A percentile compares a stretch with the other conserved stretches of the same genome.
Conservation (phyloP, 2,797 vertebrate genomes). For the Hemibagrus guttatus region DNA sequence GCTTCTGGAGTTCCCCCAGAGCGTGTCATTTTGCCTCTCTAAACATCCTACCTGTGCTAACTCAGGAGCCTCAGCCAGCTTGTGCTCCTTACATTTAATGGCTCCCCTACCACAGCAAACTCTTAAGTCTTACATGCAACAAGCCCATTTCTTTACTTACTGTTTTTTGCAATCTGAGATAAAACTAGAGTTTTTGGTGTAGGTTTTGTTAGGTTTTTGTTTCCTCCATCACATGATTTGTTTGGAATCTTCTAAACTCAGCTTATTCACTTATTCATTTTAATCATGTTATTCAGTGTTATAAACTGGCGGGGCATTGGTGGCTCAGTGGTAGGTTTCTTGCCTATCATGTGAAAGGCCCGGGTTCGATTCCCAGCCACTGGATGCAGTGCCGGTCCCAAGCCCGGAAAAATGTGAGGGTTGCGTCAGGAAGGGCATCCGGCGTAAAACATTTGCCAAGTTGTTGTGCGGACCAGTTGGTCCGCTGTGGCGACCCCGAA, state of each 20-base stretch:
- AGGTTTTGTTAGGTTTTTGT: background rate
- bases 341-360: no score
- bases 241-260: background rate
- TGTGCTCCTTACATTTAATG: constrained; percentile 42
- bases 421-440: no score
- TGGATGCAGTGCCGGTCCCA: no score
- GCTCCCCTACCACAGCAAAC: constrained; percentile 36
- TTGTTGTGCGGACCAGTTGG: no score
- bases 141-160: constrained; percentile 22
- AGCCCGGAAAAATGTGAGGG: no score
- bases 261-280: background rate
- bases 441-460: no score
- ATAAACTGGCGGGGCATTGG: no score
- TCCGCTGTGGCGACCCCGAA: no score
- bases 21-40: constrained; percentile 49
- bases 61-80: constrained; percentile 22
- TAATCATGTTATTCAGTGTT: background rate
- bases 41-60: constrained; percentile 55
- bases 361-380: no score
- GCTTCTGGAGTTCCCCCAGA: constrained; percentile 54
- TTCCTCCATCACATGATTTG: background rate
- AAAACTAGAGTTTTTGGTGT: background rate
- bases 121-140: constrained; percentile 42
- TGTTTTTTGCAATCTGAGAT: background rate
- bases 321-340: no score